Base-by-base conservation (phyloP, 2,797 vertebrate species). In the Euthynnus affinis region DNA sequence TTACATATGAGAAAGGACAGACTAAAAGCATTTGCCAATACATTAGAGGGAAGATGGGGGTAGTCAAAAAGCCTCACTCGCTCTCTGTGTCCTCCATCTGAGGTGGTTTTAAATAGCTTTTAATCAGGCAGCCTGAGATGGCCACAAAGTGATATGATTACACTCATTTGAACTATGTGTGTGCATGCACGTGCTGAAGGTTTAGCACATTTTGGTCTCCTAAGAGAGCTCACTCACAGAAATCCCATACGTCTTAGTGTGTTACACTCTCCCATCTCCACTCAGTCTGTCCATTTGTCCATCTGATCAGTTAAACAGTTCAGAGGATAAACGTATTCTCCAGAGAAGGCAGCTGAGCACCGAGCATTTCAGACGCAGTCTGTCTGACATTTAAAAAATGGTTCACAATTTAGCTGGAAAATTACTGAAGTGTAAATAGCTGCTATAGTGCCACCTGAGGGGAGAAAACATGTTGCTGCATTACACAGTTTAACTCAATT, bases 21-120 rank as follows among this genome's bases (percentile, higher is more conserved):
- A 44, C 61, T 83, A 61, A 89, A 91, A 82, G 82, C 80, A 71
- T 90, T 81, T 58, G 70, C 40, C 12, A 69, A 80, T 71, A 80
- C 66, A 76, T 75, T 56, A 63, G 53, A 78, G 40, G 65, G 34
- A 44, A 44, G 23, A 78, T 42, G 49, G 42, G n/a, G 72, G 69
- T 9, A 52, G 74, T n/a, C 78, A 27, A 58, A 58, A 49, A 74
- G 67, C 57, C 63, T 0, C 27, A 69, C 9, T 68, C 20, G 17
- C 32, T 40, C 22, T 15, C 53, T 7, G n/a, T 53, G 42, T 63
- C 51, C 40, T 66, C 49, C 42, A 60, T 80, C 73, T 53, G 59
- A 67, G 63, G 58, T 27, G 23, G 27, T 80, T 77, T 68, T 59
- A 82, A 88, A 84, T 23, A 65, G 66, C 80, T 84, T 56, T 71